Conservation (phyloP, 2,113 vertebrate genomes). For the Chiloscyllium plagiosum region DNA sequence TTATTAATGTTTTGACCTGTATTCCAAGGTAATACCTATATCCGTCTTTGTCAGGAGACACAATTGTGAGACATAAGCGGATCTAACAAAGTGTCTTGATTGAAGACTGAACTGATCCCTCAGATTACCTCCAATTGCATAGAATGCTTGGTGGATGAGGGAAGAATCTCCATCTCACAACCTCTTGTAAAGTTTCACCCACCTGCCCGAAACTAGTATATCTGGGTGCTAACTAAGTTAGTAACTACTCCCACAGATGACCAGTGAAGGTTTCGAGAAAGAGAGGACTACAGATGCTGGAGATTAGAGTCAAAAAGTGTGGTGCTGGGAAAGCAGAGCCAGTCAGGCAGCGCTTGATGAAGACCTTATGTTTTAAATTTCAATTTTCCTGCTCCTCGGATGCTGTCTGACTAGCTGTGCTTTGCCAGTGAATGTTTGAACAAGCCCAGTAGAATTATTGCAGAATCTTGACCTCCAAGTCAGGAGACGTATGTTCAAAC, state of each 20-base stretch:
- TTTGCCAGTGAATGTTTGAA: neutral
- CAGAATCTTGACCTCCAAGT: neutral
- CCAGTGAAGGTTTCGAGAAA: no score
- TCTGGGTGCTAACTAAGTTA: neutral
- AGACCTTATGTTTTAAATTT: no score
- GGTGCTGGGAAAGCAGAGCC: no score
- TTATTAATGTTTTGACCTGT: neutral
- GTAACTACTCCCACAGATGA: neutral
- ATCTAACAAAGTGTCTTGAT: neutral
- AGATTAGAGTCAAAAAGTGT: no score
- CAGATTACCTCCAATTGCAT: neutral
- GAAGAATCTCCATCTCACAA: neutral
- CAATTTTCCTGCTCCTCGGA: no score
- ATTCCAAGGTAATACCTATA: neutral
- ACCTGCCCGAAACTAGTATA: neutral
- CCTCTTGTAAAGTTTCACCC: neutral
- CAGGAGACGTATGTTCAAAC: neutral
- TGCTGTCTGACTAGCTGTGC: no score
- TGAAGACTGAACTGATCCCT: neutral
- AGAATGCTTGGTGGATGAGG: no score
- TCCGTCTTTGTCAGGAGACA: neutral
- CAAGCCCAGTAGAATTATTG: neutral
- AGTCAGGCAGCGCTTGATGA: no score
- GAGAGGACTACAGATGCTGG: no score
- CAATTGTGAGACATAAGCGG: neutral